Evolutionary conservation across 1,140 invertebrate species (phyloP).

Genomic region (Mercenaria mercenaria): DNA sequence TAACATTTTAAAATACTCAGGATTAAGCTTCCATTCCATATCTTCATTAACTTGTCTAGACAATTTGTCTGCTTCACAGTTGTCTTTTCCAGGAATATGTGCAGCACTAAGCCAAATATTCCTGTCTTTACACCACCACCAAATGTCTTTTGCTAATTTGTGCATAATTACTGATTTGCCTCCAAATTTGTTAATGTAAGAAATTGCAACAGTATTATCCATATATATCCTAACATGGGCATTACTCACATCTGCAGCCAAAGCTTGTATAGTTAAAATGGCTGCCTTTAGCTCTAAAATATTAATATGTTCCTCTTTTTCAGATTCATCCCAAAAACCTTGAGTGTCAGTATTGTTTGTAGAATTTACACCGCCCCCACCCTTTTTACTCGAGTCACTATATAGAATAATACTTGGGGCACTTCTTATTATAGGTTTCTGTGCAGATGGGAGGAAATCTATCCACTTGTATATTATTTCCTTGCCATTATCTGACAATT

Average conservation of each 20-base stretch:
- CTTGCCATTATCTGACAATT: no score
- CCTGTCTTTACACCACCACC: slow-evolving; percentile 21
- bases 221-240: neutral
- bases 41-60: slow-evolving; percentile 51
- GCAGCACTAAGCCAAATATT: slow-evolving; percentile 45
- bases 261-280: neutral
- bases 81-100: slow-evolving; percentile 41
- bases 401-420: no score
- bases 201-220: slow-evolving; percentile 21
- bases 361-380: neutral
- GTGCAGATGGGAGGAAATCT: no score
- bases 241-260: neutral
- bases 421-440: no score
- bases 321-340: slow-evolving; percentile 32
- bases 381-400: no score
- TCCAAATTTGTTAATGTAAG: slow-evolving; percentile 63
- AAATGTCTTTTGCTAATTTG: slow-evolving; percentile 39
- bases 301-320: slow-evolving; percentile 30
- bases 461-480: no score
- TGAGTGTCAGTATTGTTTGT: neutral
- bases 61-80: slow-evolving; percentile 34
- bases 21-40: slow-evolving; percentile 61
- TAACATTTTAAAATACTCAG: slow-evolving; percentile 17
- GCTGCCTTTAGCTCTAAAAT: neutral
- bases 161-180: neutral